Percentiles rank a stretch among this genome's conserved stretches.
Evolutionary conservation across 1,140 invertebrate species (phyloP).

Genomic region (Drosophila ercepeae): DNA sequence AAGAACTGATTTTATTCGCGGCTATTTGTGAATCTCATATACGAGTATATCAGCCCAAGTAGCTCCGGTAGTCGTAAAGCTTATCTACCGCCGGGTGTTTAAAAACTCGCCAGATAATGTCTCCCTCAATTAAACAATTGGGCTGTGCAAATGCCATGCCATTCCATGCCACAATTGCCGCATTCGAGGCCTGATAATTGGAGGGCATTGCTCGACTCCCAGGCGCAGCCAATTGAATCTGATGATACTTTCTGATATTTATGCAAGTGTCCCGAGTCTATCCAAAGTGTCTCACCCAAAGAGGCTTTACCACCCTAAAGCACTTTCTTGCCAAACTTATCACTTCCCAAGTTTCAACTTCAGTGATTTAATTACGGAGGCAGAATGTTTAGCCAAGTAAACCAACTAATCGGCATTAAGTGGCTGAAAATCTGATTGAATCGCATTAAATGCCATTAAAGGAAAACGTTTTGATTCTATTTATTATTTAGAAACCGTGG

Average conservation of each 20-base stretch:
- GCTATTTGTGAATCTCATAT: conserved; percentile 18
- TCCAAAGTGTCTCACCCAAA: background rate
- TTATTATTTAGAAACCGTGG: conserved; percentile 10
- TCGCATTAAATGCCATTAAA: conserved; percentile 6
- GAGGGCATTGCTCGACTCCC: conserved; percentile 22
- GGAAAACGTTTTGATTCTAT: conserved; percentile 17
- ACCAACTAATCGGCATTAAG: conserved; percentile 27
- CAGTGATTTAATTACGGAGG: conserved; percentile 43
- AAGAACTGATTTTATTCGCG: conserved; percentile 30
- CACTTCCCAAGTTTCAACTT: conserved; percentile 51
- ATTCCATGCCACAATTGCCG: background rate
- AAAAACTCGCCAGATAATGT: conserved; percentile 3
- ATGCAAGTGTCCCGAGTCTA: background rate
- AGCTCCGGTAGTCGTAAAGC: conserved; percentile 10
- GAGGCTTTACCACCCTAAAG: too few relatives aligned
- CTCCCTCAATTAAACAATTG: conserved; percentile 6
- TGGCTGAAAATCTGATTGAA: conserved; percentile 12
- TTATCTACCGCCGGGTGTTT: conserved; percentile 29
- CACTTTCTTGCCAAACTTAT: too few relatives aligned
- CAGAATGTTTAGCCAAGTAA: conserved; percentile 19
- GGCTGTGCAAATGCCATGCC: conserved; percentile 1
- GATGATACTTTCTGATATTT: conserved; percentile 1
- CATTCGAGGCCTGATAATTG: conserved; percentile 31
- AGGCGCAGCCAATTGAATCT: conserved; percentile 13
- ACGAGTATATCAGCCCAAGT: conserved; percentile 25